phyloP scores from a whole-genome alignment of 2,113 vertebrate species.

The Todiramphus saurophagus region DNA sequence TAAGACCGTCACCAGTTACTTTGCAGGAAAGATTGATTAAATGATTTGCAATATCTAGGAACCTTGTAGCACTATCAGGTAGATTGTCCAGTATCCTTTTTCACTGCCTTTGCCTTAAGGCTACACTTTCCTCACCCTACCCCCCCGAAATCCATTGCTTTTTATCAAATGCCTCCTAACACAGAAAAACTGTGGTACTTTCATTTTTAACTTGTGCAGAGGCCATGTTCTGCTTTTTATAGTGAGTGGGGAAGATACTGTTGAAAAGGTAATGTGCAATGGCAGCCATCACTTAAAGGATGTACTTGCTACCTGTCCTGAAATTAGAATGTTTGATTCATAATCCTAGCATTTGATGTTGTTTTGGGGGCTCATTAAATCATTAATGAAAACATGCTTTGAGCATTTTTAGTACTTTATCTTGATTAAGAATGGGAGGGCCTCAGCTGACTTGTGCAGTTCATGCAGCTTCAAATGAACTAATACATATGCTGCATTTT shows the following conservation, averaged over 20 bases:
- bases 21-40: not conserved
- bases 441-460: not conserved
- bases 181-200: not conserved
- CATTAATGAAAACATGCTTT: not conserved
- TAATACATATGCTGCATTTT: accelerated
- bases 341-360: not conserved
- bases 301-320: not conserved
- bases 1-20: not conserved
- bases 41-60: not conserved
- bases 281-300: not conserved
- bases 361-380: not conserved
- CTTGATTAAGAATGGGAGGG: not conserved
- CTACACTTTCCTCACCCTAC: not conserved
- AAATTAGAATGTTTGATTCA: not conserved
- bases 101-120: not conserved
- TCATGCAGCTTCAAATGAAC: not conserved
- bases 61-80: not conserved
- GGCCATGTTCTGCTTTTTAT: not conserved
- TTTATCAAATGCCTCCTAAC: not conserved
- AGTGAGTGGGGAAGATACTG: not conserved
- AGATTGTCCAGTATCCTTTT: not conserved
- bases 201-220: not conserved
- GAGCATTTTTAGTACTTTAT: not conserved
- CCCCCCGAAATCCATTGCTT: not conserved
- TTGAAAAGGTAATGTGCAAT: not conserved